A percentile compares a stretch with the other conserved stretches of the same genome.
Conservation (phyloP, 2,888 invertebrate genomes). For the Torymus texanus region DNA sequence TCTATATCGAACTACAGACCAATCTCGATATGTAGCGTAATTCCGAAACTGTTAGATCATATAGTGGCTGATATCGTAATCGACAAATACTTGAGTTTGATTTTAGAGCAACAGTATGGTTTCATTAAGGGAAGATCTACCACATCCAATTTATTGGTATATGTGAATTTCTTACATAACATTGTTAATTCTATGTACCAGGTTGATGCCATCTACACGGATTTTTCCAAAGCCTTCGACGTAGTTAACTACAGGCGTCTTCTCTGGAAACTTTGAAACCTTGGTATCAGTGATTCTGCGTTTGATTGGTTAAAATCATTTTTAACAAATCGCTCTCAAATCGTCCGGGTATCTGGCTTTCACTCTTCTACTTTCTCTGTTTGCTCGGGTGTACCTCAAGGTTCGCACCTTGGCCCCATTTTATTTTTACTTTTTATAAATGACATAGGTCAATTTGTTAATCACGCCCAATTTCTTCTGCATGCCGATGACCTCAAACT, state of each 20-base stretch:
- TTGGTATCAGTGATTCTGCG: neutral
- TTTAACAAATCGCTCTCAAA: neutral
- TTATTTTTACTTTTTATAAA: too few relatives aligned
- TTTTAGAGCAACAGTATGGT: neutral
- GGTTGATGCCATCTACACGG: too few relatives aligned
- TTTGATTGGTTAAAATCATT: neutral
- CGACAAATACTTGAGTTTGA: neutral
- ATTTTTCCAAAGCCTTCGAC: neutral
- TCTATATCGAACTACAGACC: neutral
- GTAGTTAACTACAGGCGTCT: neutral
- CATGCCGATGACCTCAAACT: too few relatives aligned
- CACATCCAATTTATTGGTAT: neutral
- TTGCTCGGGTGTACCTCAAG: too few relatives aligned
- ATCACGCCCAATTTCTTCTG: too few relatives aligned
- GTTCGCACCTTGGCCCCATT: too few relatives aligned
- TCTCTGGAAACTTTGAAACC: neutral
- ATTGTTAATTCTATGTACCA: neutral
- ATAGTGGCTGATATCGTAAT: neutral
- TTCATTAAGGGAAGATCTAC: neutral
- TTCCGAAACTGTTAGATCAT: neutral
- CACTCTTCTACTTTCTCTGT: too few relatives aligned
- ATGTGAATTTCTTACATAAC: neutral
- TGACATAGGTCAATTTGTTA: too few relatives aligned
- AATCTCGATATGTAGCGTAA: neutral
- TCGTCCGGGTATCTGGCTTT: neutral